Conservation (phyloP, 2,797 vertebrate species). For the Morelia viridis region DNA sequence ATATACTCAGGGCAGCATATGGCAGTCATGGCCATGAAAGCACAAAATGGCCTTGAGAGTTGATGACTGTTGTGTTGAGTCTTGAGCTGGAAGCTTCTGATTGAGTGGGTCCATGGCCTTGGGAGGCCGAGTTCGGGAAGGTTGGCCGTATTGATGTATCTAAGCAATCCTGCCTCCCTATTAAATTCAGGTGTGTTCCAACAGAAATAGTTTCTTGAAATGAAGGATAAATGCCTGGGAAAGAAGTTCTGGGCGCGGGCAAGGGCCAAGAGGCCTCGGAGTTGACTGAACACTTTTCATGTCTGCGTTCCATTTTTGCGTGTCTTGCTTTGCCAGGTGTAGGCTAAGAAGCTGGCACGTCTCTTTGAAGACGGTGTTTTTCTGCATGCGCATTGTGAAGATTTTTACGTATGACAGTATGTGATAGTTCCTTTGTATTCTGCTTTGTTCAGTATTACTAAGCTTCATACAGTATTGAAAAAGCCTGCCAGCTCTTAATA, state of each 20-base stretch:
- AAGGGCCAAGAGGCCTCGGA: not conserved
- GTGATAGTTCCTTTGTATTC: not conserved
- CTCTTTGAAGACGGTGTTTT: not conserved
- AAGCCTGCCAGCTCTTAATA: not conserved
- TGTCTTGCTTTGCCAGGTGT: not conserved
- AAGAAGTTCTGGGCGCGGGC: not conserved
- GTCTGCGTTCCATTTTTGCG: not conserved
- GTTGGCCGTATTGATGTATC: not conserved
- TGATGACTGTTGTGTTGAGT: not conserved
- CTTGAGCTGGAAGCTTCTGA: not conserved
- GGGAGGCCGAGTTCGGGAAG: not conserved
- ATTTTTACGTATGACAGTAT: not conserved
- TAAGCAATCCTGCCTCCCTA: not conserved
- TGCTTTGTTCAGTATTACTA: not conserved
- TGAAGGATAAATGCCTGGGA: not conserved
- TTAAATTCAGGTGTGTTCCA: too few relatives aligned
- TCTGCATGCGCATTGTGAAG: not conserved
- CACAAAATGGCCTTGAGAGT: not conserved
- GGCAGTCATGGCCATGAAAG: not conserved
- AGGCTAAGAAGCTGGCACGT: not conserved
- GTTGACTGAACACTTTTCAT: not conserved
- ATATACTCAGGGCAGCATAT: not conserved
- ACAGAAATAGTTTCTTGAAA: not conserved
- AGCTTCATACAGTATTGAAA: not conserved
- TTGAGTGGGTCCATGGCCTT: not conserved